These are phyloP conservation scores for Heteromurus nitidus DNA, from an alignment of 2,888 invertebrate species.

Conservation along the genomic window DNA sequence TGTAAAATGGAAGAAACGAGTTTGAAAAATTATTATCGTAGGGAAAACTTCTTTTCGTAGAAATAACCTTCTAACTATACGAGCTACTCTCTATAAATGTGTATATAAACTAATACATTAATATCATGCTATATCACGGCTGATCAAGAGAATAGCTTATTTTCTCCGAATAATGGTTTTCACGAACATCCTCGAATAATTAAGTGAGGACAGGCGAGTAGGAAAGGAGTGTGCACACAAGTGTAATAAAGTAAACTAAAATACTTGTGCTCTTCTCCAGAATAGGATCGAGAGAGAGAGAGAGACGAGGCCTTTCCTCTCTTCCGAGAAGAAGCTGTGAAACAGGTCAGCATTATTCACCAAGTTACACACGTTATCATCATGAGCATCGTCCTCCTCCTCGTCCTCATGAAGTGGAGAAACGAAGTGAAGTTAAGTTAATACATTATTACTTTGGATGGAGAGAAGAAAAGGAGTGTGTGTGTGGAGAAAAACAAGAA, in stretches of 20 bases:
- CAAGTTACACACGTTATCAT: neutral
- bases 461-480: conserved; percentile 42
- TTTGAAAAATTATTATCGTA: too few species aligned
- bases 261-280: too few species aligned
- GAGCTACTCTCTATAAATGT: too few species aligned
- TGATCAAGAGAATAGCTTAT: neutral
- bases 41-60: too few species aligned
- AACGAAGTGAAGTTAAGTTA: conserved; percentile 42
- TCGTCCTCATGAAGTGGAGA: conserved; percentile 5
- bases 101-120: too few species aligned
- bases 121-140: too few species aligned
- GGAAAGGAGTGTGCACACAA: conserved; percentile 22
- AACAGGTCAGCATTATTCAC: neutral
- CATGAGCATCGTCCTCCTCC: neutral
- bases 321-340: neutral
- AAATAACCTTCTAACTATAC: too few species aligned
- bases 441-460: conserved; percentile 48
- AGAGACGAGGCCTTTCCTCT: neutral
- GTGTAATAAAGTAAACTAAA: conserved; percentile 47
- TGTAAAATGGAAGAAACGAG: too few species aligned
- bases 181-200: conserved; percentile 24
- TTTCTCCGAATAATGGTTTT: neutral
- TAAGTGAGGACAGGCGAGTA: conserved; percentile 43
- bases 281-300: too few species aligned
- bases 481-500: conserved; percentile 51